Conservation (phyloP, 2,888 invertebrate species). For the Torymus auratus region DNA sequence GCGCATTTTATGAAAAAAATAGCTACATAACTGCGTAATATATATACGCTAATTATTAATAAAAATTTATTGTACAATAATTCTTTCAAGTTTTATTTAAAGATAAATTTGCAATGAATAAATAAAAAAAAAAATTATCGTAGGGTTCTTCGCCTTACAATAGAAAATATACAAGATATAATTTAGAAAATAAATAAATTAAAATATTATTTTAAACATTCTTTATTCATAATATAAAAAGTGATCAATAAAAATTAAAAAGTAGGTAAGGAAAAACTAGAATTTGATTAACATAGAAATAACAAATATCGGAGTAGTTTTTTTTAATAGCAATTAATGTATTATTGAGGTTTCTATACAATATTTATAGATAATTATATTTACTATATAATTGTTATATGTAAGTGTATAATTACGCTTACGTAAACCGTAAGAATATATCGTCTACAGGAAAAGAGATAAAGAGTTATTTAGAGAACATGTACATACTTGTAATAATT, state of each 20-base stretch:
- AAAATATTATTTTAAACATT: constrained; percentile 3
- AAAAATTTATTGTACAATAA: no score
- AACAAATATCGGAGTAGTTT: constrained; percentile 62
- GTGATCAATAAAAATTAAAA: constrained; percentile 5
- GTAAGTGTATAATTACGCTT: constrained; percentile 68
- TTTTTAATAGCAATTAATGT: constrained; percentile 75
- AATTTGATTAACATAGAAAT: not conserved
- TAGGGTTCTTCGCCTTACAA: no score
- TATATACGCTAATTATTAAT: no score
- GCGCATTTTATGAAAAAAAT: no score
- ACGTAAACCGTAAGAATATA: constrained; percentile 70
- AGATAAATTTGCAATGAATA: no score
- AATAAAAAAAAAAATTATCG: no score
- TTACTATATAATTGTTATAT: constrained; percentile 72
- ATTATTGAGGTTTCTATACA: constrained; percentile 76
- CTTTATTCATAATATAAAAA: not conserved
- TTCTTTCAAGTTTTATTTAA: no score
- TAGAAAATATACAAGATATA: not conserved
- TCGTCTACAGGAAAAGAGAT: constrained; percentile 67
- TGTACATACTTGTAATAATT: constrained; percentile 59
- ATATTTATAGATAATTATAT: constrained; percentile 75
- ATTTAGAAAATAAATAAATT: not conserved
- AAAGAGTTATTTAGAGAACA: constrained; percentile 66
- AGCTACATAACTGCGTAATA: no score
- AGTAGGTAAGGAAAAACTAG: not conserved